Evolutionary conservation across 2,797 vertebrate species (phyloP), one percentile per base, ranked within the genome.

Genomic region (Liasis olivaceus): DNA sequence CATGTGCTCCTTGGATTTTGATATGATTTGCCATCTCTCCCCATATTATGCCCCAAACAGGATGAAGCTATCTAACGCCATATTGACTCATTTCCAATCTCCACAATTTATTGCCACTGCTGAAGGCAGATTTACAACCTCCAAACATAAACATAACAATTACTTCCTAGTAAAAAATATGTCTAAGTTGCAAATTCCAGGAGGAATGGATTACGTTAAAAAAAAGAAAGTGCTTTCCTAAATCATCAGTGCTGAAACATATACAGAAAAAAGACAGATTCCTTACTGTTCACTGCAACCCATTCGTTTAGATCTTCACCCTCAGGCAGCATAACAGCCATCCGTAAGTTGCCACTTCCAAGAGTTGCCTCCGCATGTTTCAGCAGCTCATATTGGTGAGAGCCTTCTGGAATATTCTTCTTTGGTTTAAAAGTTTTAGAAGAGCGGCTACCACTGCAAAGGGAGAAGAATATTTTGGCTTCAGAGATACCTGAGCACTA

Each of bases 231-330:
- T 58, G 12, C 4, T 24, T 9, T 26, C 8, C 0, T 2, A 2
- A 11, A 3, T 17, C 0, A 0, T 1, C 88, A 93, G 15, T 42
- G 7, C 36, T 36, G 6, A 77, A 77, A 77, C 47, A 51, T 0
- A 36, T 6, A 85, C 64, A 31, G 2, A 28, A 12, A 87, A 81
- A 59, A 5, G 28, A 0, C 1, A 47, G 62, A 0, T 11, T 22
- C 98, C 99, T 99, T 98, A 99, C 99, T 99, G 98, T 99, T 99
- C 87, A 99, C 99, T 85, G 99, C 99, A 51, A 99, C 99, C 99
- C 99, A 99, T 93, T 99, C 99, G 51, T 99, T 99, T 1, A 99
- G 96, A 94, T 99, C 99, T 94, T 99, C 99, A 1, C 99, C 99
- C 58, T 99, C 99, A 0, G 99, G 99, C 90, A 99, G 97, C 99